Base-by-base conservation (phyloP, 2,888 invertebrate species). In the Opisthograptis luteolata region DNA sequence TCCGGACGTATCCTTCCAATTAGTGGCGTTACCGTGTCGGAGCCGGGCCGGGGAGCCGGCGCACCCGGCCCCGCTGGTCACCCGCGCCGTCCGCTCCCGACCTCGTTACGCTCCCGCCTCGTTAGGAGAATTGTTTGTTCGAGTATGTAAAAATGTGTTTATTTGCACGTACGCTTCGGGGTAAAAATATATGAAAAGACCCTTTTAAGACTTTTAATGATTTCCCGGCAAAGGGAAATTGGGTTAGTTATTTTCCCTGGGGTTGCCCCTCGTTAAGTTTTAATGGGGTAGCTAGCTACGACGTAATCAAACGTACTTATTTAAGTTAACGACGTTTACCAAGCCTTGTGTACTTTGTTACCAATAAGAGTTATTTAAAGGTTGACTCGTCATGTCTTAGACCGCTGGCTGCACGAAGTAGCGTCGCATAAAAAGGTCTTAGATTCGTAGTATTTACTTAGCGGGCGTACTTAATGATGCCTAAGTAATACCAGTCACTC, bases 161-260 rank as follows among this genome's bases (percentile, higher is more conserved):
- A 89, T 90, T 90, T 90, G 87, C 89, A 88, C 89, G 88, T 89
- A 87, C 87, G 89, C 88, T 82, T 75, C 81, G 66, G 87, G 87
- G 83, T 83, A 86, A 87, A 89, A 88, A 86, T 82, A 81, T 89
- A 86, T 89, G 89, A 88, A 90, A 89, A 87, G 89, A 88, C 87
- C 89, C 88, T 89, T 90, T 89, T 88, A 88, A 89, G 89, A 90
- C 89, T 88, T 90, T 90, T 89, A 89, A 90, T 90, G 89, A 90
- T 90, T 89, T 89, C 87, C 89, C 87, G 87, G 87, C 86, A 89
- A 90, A 90, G 87, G 89, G 86, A 90, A 89, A 90, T 90, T 90
- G 90, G 90, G 89, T 90, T 90, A 90, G 90, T 89, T 90, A 90
- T 89, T 89, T 88, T 88, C 87, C 84, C 88, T 81, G 81, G 87